Conservation (phyloP, 2,113 vertebrate genomes). For the Dasypus novemcinctus region DNA sequence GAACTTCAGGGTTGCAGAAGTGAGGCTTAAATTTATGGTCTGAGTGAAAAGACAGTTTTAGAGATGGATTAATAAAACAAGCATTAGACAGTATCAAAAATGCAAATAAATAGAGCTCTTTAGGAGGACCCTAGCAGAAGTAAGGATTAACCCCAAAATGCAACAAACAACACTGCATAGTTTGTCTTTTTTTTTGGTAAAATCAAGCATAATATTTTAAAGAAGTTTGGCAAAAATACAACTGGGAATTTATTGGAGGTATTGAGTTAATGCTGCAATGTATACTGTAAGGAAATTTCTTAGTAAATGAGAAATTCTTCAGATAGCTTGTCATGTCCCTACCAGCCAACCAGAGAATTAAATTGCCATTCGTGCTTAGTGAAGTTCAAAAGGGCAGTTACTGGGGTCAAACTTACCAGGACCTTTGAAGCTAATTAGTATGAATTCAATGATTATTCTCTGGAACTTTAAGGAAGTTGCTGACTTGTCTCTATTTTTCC, state of each 20-base stretch:
- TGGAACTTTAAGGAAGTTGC: constrained; percentile 51
- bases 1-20: neutral
- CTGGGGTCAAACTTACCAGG: constrained; percentile 54
- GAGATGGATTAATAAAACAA: neutral
- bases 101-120: neutral
- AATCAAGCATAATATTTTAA: neutral
- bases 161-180: neutral
- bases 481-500: constrained; percentile 24
- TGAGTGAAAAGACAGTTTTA: neutral
- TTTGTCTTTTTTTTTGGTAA: neutral
- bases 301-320: constrained; percentile 50
- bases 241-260: neutral
- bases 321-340: constrained; percentile 3
- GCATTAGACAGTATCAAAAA: neutral
- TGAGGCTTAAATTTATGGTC: neutral
- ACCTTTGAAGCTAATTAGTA: constrained; percentile 62
- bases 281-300: neutral
- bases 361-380: constrained; percentile 11
- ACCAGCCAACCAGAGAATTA: constrained; percentile 40
- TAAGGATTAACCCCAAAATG: neutral
- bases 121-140: neutral
- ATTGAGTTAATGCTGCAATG: neutral
- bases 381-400: constrained; percentile 37
- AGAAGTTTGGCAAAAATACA: neutral
- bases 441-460: constrained; percentile 59